Evolutionary conservation across 1,140 invertebrate species (phyloP).

Genomic region (Drosophila nigromelanica): DNA sequence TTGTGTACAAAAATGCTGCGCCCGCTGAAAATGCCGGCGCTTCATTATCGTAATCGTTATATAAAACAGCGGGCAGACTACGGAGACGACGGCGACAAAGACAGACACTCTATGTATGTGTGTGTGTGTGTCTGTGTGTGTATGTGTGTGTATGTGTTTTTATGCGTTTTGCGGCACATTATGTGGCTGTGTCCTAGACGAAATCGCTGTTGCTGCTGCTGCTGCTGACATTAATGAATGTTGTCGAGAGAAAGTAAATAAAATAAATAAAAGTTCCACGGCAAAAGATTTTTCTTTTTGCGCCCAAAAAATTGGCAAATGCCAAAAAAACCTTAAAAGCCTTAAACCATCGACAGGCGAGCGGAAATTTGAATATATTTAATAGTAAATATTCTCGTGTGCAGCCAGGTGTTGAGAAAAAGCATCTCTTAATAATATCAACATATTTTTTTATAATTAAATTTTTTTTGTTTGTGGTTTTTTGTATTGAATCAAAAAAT

Average conservation of each 20-base stretch:
- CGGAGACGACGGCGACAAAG: slow-evolving; percentile 48
- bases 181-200: slow-evolving; percentile 70
- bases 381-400: slow-evolving; percentile 9
- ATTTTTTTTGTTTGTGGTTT: too few species aligned
- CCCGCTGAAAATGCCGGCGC: slow-evolving; percentile 74
- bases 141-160: slow-evolving; percentile 45
- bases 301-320: slow-evolving; percentile 15
- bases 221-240: slow-evolving; percentile 76
- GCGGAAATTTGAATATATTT: neutral
- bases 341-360: slow-evolving; percentile 25
- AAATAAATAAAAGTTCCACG: slow-evolving; percentile 46
- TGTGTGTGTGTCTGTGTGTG: slow-evolving; percentile 23
- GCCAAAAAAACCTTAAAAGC: slow-evolving; percentile 39
- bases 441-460: neutral
- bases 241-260: slow-evolving; percentile 38
- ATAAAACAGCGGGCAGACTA: slow-evolving; percentile 77
- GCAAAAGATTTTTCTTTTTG: slow-evolving; percentile 74
- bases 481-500: too few species aligned
- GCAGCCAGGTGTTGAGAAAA: neutral
- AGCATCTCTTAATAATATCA: slow-evolving; percentile 1
- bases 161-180: slow-evolving; percentile 76
- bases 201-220: slow-evolving; percentile 29
- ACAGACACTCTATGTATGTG: slow-evolving; percentile 27
- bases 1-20: slow-evolving; percentile 79
- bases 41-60: slow-evolving; percentile 82